Conservation (phyloP, 1,140 invertebrate genomes). For the Drosophila santomea region DNA sequence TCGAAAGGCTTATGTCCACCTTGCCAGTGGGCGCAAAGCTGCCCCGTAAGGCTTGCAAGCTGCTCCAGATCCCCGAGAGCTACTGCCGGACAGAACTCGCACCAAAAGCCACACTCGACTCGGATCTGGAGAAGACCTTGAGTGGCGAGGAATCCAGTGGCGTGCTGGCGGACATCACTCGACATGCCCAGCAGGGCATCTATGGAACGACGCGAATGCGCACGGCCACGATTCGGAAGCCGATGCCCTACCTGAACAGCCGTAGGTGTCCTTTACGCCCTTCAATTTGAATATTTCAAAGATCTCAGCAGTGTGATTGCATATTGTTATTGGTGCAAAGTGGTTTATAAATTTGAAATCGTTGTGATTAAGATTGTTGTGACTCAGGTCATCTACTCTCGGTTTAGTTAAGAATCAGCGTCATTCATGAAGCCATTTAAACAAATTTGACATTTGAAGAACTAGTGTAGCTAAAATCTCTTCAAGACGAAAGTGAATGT, state of each 20-base stretch:
- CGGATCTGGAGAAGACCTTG: conserved; percentile 51
- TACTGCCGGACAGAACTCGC: conserved; percentile 35
- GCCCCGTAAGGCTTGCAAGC: conserved; percentile 74
- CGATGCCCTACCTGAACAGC: conserved; percentile 81
- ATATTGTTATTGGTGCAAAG: not conserved
- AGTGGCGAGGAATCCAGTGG: conserved; percentile 26
- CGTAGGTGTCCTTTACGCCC: conserved; percentile 65
- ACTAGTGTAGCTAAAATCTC: not conserved
- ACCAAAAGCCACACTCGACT: conserved; percentile 51
- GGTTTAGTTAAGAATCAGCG: too few relatives aligned
- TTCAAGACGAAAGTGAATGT: not conserved
- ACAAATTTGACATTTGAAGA: not conserved
- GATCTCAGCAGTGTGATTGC: not conserved
- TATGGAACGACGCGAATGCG: conserved; percentile 80
- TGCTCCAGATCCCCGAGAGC: conserved; percentile 78
- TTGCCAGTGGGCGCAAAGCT: conserved; percentile 63
- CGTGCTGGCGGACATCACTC: conserved; percentile 60
- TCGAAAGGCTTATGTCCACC: conserved; percentile 69
- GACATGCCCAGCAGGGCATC: conserved; percentile 63
- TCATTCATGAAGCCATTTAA: too few relatives aligned
- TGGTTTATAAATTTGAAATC: not conserved
- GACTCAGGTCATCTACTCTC: too few relatives aligned
- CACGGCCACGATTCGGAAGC: conserved; percentile 78
- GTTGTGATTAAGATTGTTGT: too few relatives aligned
- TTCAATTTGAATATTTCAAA: not conserved